phyloP scores from a whole-genome alignment of 2,113 vertebrate genomes.

The Chelonoidis abingdonii region DNA sequence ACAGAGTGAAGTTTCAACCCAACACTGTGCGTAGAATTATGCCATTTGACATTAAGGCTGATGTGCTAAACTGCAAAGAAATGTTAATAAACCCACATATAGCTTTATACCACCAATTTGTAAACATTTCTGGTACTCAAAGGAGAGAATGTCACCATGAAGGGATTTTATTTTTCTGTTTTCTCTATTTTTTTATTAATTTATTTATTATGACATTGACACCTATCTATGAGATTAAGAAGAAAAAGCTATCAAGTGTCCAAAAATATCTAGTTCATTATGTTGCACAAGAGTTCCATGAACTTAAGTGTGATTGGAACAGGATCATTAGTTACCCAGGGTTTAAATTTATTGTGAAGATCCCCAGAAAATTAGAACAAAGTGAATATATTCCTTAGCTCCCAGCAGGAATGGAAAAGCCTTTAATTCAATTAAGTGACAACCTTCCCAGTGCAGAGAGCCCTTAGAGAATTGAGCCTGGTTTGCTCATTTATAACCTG shows the following conservation, averaged over 20 bases:
- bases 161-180: neutral
- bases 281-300: neutral
- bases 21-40: conserved; percentile 1
- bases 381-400: neutral
- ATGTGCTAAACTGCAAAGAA: conserved; percentile 33
- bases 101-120: neutral
- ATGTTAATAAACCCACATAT: neutral
- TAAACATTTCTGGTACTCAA: neutral
- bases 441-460: neutral
- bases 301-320: neutral
- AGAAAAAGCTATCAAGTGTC: neutral
- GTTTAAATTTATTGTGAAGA: neutral
- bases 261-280: neutral
- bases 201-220: neutral
- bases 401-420: neutral
- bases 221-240: neutral
- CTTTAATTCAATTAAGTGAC: neutral
- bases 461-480: neutral
- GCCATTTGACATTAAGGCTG: conserved; percentile 35
- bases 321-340: neutral
- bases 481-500: neutral
- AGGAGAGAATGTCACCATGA: neutral
- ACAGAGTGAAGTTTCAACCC: conserved; percentile 22
- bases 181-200: neutral
- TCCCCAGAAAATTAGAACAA: neutral